phyloP scores from a whole-genome alignment of 2,797 vertebrate genomes.

The Dicrostonyx torquatus region DNA sequence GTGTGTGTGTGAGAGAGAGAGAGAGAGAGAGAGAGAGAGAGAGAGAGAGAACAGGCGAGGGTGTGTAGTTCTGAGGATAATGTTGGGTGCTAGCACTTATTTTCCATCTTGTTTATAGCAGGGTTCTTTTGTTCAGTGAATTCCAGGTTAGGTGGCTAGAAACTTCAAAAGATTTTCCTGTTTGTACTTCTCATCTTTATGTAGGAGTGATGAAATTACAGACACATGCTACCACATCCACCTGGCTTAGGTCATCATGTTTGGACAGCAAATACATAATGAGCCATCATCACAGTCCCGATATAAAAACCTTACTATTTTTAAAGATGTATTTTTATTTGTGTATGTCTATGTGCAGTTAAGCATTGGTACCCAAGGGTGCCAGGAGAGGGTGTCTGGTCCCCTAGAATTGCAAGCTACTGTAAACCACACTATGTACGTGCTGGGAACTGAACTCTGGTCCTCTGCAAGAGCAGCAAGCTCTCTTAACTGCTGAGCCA shows the following conservation, averaged over 20 bases:
- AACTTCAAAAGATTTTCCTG: neutral
- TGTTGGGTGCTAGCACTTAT: neutral
- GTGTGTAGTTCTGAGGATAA: neutral
- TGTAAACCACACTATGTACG: neutral
- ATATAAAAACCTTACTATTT: neutral
- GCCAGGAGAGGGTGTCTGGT: neutral
- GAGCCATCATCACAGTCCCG: too few species aligned
- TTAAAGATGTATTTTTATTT: neutral
- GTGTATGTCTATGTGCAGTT: neutral
- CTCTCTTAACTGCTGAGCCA: neutral
- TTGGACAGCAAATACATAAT: neutral
- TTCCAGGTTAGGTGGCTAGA: neutral
- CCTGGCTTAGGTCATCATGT: neutral
- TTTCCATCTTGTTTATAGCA: neutral
- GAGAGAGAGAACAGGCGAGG: neutral
- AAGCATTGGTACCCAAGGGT: neutral
- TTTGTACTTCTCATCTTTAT: neutral
- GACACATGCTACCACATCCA: neutral
- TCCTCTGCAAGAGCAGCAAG: neutral
- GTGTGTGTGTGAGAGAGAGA: neutral
- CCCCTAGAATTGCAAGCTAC: neutral
- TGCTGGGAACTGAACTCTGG: neutral
- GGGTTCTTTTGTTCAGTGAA: neutral
- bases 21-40: too few species aligned
- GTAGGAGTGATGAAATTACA: neutral